Evolutionary conservation across 2,113 vertebrate genomes (phyloP).

Genomic region (Oenanthe oenanthe): DNA sequence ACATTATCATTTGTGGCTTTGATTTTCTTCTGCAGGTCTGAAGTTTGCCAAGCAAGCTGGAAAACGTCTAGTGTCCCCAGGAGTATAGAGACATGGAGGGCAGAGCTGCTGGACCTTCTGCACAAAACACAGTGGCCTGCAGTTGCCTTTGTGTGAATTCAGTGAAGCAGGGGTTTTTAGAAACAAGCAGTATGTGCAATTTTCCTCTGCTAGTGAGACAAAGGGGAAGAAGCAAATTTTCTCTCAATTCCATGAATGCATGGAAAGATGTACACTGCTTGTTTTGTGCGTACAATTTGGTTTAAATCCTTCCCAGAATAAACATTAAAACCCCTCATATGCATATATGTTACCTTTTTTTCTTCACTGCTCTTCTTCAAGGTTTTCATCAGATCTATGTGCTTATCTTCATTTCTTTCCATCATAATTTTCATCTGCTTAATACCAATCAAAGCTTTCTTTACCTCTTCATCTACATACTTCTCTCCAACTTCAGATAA

Average conservation of each 20-base stretch:
- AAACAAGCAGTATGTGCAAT: background rate
- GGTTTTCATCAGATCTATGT: slow-evolving; percentile 84
- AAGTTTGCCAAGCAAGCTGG: background rate
- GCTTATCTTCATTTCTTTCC: slow-evolving; percentile 87
- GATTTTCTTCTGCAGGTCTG: background rate
- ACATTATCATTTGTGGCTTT: background rate
- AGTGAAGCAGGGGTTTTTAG: background rate
- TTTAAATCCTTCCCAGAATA: background rate
- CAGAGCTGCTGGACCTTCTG: background rate
- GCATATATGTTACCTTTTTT: slow-evolving; percentile 79
- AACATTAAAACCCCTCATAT: background rate
- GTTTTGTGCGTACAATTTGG: background rate
- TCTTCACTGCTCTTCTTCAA: slow-evolving; percentile 85
- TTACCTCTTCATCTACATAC: slow-evolving; percentile 83
- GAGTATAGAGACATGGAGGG: background rate
- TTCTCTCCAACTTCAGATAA: slow-evolving; percentile 80
- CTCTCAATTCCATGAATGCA: accelerated
- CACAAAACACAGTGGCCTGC: background rate
- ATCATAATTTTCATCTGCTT: slow-evolving; percentile 91
- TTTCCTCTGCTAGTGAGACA: background rate
- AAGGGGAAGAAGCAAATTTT: background rate
- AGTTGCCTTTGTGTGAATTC: background rate
- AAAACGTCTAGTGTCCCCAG: background rate
- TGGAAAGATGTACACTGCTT: background rate
- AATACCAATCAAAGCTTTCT: slow-evolving; percentile 84